Evolutionary conservation across 2,888 invertebrate genomes (phyloP), one percentile per base, ranked within the genome.

Genomic region (Calephelis perditalis): DNA sequence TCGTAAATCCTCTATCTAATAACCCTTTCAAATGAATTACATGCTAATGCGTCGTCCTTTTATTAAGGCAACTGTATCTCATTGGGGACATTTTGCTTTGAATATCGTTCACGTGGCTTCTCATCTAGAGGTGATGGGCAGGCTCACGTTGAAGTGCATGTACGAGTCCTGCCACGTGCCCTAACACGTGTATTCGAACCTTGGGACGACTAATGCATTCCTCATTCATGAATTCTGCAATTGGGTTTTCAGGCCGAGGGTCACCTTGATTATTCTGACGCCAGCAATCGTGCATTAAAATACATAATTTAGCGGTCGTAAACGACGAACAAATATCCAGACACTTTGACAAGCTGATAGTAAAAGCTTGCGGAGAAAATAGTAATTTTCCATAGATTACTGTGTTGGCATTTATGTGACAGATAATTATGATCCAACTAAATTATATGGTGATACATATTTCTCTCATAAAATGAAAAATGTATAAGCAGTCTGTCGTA

Each of bases 141-240:
- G 55, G 37, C 62, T 79, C 80, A 82, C 80, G 80, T 82, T 79
- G 73, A n/a, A 35, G 35, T 57, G 63, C 72, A 73, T 69, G 69
- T 63, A 65, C 57, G 58, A 57, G 43, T 62, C 65, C 55, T 52
- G n/a, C 52, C 68, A 67, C 73, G 74, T 74, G 73, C 52, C 61
- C 3, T 9, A 60, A 58, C 81, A 79, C 79, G 82, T 81, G 83
- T 71, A 54, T 7, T 37, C 49, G 61, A 73, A 73, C 81, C 84
- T 80, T 78, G 77, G 65, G 66, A 61, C 62, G 63, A 60, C 67
- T 11, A 26, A 52, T 67, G 65, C 62, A 71, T 71, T 73, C 66
- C 59, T 63, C 60, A 81, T 82, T 81, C 74, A 84, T 86, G 36
- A 77, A 82, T 83, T 52, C 52, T 52, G 77, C 75, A 65, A 62